Percentiles rank a stretch among this genome's conserved stretches.
Conservation (phyloP, 2,888 invertebrate species). For the Eremobia ochroleuca region DNA sequence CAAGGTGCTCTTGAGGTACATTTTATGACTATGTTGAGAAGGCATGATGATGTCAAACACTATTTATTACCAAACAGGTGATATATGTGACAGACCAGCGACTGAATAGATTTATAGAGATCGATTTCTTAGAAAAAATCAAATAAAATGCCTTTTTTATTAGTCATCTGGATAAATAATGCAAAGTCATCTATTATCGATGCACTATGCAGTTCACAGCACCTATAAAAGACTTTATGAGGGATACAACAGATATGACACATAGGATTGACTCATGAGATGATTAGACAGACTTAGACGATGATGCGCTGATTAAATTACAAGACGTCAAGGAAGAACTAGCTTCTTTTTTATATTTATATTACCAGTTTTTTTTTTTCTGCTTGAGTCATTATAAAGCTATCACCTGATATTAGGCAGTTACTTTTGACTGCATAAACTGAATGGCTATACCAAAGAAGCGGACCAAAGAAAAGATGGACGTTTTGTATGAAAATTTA, state of each 20-base stretch:
- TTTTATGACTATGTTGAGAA: constrained; percentile 1
- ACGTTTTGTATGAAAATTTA: too few species aligned
- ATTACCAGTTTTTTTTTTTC: too few species aligned
- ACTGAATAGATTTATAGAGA: background rate
- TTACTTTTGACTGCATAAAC: too few species aligned
- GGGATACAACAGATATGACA: constrained; percentile 59
- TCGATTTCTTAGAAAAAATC: constrained; percentile 1
- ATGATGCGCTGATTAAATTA: constrained; percentile 16
- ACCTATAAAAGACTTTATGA: constrained; percentile 18
- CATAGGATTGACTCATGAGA: constrained; percentile 74
- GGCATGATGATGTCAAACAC: background rate
- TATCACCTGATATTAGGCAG: too few species aligned
- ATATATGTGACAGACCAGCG: constrained; percentile 2
- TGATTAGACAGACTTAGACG: constrained; percentile 48
- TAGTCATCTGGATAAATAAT: constrained; percentile 44
- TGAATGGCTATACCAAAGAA: too few species aligned
- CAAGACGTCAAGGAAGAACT: background rate
- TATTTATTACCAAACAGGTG: background rate
- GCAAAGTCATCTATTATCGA: constrained; percentile 19
- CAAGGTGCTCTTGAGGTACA: rapidly evolving
- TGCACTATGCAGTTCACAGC: constrained; percentile 13
- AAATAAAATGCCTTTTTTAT: constrained; percentile 35
- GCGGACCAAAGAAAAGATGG: too few species aligned
- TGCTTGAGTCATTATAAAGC: too few species aligned
- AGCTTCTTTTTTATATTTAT: too few species aligned